Evolutionary conservation across 2,797 vertebrate species (phyloP).

Genomic region (Mormyrops attenuatus): DNA sequence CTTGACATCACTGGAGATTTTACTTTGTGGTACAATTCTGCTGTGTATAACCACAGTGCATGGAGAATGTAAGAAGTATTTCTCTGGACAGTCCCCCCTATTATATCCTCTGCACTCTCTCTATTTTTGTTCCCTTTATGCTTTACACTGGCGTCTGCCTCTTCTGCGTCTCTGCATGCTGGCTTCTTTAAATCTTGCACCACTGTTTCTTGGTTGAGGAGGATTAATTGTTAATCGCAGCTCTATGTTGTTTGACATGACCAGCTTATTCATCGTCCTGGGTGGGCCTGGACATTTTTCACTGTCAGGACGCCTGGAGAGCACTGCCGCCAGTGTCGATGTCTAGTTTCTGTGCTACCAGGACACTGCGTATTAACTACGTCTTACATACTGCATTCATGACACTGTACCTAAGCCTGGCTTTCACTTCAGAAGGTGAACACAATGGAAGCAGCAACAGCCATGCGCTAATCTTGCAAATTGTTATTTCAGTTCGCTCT

Average conservation of each 20-base stretch:
- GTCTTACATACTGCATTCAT: not conserved
- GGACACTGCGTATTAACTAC: not conserved
- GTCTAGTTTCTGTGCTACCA: not conserved
- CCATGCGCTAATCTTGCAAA: not conserved
- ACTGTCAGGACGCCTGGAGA: conserved; percentile 33
- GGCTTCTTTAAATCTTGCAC: conserved; percentile 39
- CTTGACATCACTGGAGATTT: not conserved
- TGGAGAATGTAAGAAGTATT: not conserved
- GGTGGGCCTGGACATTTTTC: conserved; percentile 41
- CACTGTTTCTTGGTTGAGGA: conserved; percentile 29
- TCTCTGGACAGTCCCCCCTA: not conserved
- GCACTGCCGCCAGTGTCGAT: not conserved
- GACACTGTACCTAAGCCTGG: not conserved
- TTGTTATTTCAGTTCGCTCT: not conserved
- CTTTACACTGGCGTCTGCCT: not conserved
- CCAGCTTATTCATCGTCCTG: conserved; percentile 46
- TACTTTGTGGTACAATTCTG: not conserved
- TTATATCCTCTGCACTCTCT: not conserved
- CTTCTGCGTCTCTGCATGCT: not conserved
- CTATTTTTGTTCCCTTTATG: not conserved
- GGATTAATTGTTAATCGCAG: conserved; percentile 20
- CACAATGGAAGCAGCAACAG: not conserved
- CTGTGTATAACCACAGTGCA: not conserved
- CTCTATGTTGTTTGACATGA: conserved; percentile 21
- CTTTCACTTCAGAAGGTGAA: not conserved